phyloP scores from a whole-genome alignment of 1,140 invertebrate genomes.

The Trichomalopsis sarcophagae region DNA sequence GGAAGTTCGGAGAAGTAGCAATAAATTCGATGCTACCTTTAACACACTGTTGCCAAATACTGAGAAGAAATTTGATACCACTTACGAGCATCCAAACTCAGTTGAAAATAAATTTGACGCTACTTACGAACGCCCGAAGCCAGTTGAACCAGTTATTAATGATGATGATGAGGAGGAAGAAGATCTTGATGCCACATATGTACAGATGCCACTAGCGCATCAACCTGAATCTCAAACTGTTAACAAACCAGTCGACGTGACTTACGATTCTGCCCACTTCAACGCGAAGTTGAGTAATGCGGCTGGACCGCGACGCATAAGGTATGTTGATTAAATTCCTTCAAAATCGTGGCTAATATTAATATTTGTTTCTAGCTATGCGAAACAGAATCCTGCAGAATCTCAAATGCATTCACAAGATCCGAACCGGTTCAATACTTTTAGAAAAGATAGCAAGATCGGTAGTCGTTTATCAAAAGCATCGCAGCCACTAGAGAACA shows the following conservation, averaged over 20 bases:
- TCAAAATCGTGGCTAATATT: not conserved
- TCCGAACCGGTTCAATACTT: conserved; percentile 61
- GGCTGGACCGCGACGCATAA: not conserved
- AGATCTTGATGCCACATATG: conserved; percentile 41
- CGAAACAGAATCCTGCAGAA: conserved; percentile 37
- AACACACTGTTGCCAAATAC: not conserved
- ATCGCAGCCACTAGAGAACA: not conserved
- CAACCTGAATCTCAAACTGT: conserved; percentile 21
- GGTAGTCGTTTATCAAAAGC: conserved; percentile 27
- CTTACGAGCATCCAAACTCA: conserved; percentile 27
- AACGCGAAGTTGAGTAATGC: conserved; percentile 22
- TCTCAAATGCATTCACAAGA: conserved; percentile 24
- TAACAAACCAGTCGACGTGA: conserved; percentile 34
- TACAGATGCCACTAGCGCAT: conserved; percentile 3
- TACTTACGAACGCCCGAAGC: conserved; percentile 22
- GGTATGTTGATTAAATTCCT: conserved; percentile 14
- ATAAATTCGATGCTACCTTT: conserved; percentile 60
- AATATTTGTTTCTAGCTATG: conserved; percentile 19
- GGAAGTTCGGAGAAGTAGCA: conserved; percentile 57
- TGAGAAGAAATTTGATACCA: conserved; percentile 21
- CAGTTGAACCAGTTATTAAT: conserved; percentile 13
- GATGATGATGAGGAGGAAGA: not conserved
- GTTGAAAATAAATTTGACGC: conserved; percentile 28
- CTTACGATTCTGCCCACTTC: not conserved
- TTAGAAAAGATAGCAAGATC: conserved; percentile 56